Percentiles rank a stretch among this genome's conserved stretches.
Evolutionary conservation across 2,797 vertebrate species (phyloP).

Genomic region (Squalus acanthias): DNA sequence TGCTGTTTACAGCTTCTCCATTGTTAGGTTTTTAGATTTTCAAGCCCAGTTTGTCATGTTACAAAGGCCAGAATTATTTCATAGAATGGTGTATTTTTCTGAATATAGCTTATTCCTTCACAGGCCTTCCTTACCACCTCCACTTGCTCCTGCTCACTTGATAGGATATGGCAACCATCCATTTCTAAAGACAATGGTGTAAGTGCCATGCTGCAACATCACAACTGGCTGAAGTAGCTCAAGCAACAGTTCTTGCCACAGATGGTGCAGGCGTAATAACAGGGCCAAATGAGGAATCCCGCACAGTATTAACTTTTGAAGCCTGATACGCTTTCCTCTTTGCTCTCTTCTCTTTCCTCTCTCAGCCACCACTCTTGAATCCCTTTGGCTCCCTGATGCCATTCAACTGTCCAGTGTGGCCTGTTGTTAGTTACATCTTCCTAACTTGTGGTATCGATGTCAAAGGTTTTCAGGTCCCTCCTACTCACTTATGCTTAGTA

Average conservation of each 20-base stretch:
- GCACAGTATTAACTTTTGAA: not conserved
- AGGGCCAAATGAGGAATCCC: not conserved
- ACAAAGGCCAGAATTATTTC: too few relatives aligned
- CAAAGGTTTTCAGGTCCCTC: not conserved
- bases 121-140: not conserved
- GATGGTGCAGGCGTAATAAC: not conserved
- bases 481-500: not conserved
- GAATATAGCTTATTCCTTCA: too few relatives aligned
- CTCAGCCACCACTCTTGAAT: not conserved
- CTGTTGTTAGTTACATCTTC: not conserved
- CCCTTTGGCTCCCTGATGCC: not conserved
- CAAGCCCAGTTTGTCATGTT: too few relatives aligned
- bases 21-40: too few relatives aligned
- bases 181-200: not conserved
- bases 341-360: not conserved
- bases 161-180: not conserved
- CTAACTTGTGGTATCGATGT: not conserved
- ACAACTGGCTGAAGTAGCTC: not conserved
- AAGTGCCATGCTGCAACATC: not conserved
- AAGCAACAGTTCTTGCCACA: not conserved
- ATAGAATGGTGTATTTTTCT: too few relatives aligned
- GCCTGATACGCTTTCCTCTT: not conserved
- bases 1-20: too few relatives aligned
- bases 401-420: not conserved
- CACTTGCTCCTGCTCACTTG: not conserved